Conservation (phyloP, 2,113 vertebrate genomes). For the Okapia johnstoni region DNA sequence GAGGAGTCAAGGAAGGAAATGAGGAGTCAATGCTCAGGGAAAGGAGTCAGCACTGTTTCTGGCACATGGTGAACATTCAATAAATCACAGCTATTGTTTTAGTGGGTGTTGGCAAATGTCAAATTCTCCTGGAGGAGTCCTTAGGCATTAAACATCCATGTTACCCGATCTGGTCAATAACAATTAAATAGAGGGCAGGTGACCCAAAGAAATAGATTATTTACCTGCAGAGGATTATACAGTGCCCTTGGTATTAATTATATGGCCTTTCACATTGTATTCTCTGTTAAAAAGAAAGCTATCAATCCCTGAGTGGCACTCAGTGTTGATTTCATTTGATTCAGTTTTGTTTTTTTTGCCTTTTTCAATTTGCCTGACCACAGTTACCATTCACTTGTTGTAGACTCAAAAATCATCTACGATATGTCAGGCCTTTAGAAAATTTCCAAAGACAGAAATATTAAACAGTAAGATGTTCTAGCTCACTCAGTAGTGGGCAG, state of each 20-base stretch:
- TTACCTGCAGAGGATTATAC: background rate
- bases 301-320: background rate
- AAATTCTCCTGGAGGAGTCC: background rate
- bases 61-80: background rate
- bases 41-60: background rate
- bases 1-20: background rate
- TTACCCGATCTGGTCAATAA: background rate
- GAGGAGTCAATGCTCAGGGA: background rate
- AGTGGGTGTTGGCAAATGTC: background rate
- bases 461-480: background rate
- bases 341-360: background rate
- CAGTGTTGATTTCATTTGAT: background rate
- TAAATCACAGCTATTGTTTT: background rate
- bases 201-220: background rate
- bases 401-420: background rate
- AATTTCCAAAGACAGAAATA: background rate
- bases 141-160: background rate
- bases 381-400: background rate
- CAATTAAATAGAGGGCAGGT: background rate
- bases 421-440: background rate
- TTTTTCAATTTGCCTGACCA: background rate
- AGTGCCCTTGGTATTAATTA: background rate
- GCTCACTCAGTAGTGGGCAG: background rate
- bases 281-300: constrained; percentile 1
- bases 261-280: background rate